A percentile compares a stretch with the other conserved stretches of the same genome.
Conservation (phyloP, 2,888 invertebrate genomes). For the Mylabris sibirica region DNA sequence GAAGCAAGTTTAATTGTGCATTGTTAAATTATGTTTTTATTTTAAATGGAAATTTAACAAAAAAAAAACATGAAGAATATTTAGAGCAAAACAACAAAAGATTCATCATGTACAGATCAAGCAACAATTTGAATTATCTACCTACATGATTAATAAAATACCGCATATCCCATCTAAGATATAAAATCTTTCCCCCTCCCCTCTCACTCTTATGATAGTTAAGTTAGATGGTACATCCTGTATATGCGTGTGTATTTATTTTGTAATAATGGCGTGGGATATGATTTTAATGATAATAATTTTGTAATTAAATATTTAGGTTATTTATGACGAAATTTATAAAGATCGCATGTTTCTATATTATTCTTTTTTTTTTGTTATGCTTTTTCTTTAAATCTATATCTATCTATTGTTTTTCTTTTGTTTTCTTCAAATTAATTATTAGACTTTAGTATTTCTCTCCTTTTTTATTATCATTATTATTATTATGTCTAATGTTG, state of each 20-base stretch:
- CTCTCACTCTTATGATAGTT: background rate
- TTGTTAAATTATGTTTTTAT: constrained; percentile 42
- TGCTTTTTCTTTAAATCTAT: background rate
- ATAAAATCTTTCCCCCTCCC: background rate
- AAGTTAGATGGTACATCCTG: constrained; percentile 35
- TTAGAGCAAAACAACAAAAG: constrained; percentile 44
- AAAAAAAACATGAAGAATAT: constrained; percentile 32
- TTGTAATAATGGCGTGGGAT: constrained; percentile 42
- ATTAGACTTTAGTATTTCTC: background rate
- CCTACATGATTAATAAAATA: background rate
- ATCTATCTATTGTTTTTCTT: constrained; percentile 9
- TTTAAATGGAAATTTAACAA: constrained; percentile 36
- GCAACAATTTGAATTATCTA: background rate
- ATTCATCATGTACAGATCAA: background rate
- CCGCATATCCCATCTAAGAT: background rate
- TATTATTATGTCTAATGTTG: background rate
- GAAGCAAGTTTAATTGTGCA: constrained; percentile 39
- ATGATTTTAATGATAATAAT: constrained; percentile 40
- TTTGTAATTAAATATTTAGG: constrained; percentile 46
- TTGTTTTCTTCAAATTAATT: background rate
- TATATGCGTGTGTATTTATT: constrained; percentile 28
- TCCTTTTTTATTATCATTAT: background rate
- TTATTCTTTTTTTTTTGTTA: background rate
- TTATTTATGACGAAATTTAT: constrained; percentile 39
- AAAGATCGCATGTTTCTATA: constrained; percentile 32